Base-by-base conservation (phyloP, 2,888 invertebrate genomes). In the Arrhopalites spinosus region DNA sequence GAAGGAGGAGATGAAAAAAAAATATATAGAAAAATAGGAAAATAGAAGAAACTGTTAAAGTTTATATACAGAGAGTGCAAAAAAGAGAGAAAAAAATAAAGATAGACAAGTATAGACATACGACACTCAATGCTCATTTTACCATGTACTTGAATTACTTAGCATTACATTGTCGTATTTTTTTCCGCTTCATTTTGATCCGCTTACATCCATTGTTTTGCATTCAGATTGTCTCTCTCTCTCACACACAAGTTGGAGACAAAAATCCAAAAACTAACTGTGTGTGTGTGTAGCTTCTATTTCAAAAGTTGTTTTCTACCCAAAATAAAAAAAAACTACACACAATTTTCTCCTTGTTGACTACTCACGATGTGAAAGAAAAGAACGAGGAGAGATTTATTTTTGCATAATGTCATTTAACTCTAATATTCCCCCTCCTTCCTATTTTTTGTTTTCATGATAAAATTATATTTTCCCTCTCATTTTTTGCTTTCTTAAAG, bases 131-230 rank as follows among this genome's bases (percentile, higher is more conserved):
- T 59, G 27, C 59, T 59, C 59, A 59, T 59, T 25, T 59, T 25
- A 27, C 59, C 59, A 59, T 59, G 59, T 59, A 59, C 59, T 59
- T 25, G 59, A 59, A 59, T 59, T 59, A 59, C 59, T 59, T 59
- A 59, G 59, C 59, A 59, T 59, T 25, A 59, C 59, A 59, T 59
- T 59, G 59, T 59, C 59, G 59, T 27, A 59, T 59, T 59, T 56
- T 56, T 20, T 25, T 59, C 59, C 59, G 25, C 59, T 59, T 59
- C 36, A 36, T 36, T 59, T 27, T 59, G 59, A 59, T 59, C 59
- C 59, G 25, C 59, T 59, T 59, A 53, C 53, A 59, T 59, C 59
- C 59, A 25, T 59, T 59, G 59, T 59, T 59, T 59, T 59, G 59
- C 59, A 59, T 59, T 59, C 59, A 59, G 59, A 59, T 59, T 59